phyloP scores from a whole-genome alignment of 2,797 vertebrate species.

The Rhynchonycteris naso region DNA sequence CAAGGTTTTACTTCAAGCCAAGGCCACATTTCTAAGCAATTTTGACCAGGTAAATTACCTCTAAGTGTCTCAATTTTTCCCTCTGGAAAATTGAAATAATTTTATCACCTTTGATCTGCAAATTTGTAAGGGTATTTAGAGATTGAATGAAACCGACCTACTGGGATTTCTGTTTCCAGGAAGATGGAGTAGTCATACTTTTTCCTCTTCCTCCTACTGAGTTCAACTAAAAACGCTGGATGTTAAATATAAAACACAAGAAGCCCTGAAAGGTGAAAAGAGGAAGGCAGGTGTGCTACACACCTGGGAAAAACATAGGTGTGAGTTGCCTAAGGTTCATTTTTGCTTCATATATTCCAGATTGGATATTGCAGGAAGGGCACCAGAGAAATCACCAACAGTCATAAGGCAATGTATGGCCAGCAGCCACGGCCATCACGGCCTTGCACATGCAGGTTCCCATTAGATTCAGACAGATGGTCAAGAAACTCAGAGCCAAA shows the following conservation, averaged over 20 bases:
- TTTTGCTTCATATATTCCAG: background rate
- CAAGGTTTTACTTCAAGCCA: slow-evolving; percentile 69
- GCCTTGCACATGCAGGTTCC: too few species aligned
- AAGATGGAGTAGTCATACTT: background rate
- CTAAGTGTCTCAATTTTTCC: slow-evolving; percentile 72
- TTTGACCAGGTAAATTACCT: slow-evolving; percentile 77
- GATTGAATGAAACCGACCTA: slow-evolving; percentile 54
- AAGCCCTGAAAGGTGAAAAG: background rate
- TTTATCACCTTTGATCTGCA: slow-evolving; percentile 70
- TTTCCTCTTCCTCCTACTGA: background rate
- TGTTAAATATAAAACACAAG: background rate
- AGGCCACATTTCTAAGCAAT: slow-evolving; percentile 71
- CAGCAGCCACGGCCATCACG: too few species aligned
- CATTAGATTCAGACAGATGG: too few species aligned
- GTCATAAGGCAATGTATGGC: background rate
- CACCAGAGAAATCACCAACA: background rate
- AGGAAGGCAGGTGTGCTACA: background rate
- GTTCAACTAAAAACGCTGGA: background rate
- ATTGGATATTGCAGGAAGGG: background rate
- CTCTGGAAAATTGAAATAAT: slow-evolving; percentile 73
- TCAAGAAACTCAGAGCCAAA: too few species aligned
- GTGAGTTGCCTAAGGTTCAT: background rate
- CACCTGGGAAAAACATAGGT: background rate
- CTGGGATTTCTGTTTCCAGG: slow-evolving; percentile 44
- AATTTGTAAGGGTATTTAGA: slow-evolving; percentile 57